Evolutionary conservation across 2,113 vertebrate genomes (phyloP), one percentile per base, ranked within the genome.

Genomic region (Geococcyx californianus): DNA sequence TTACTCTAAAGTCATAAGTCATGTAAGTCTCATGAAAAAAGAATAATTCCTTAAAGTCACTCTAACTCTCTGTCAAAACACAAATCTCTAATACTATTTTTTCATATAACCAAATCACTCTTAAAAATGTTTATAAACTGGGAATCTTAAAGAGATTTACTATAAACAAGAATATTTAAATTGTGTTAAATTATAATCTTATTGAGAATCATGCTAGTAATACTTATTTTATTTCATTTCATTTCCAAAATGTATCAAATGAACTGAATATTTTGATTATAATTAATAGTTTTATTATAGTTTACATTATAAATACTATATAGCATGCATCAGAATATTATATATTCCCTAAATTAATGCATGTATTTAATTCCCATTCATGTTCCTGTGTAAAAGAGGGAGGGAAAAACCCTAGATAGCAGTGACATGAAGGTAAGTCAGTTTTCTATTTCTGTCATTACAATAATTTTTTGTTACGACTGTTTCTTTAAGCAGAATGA

Each of bases 401-500:
- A 51, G 1, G 2, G 33, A 66, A n/a, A 25, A 1, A 0, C 4
- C 47, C 34, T 42, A 64, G 77, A 29, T 3, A 49, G 21, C 2
- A 38, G 14, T 38, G 16, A 28, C n/a, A 74, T 45, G 38, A 86
- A 66, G 26, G n/a, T 6, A 38, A 18, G 5, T 10, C 23, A 44
- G 28, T 36, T 67, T 66, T 42, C 11, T 31, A 12, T 56, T 83
- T 73, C 33, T 56, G 45, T 2, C 5, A 55, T 38, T 72, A 16
- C 3, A 55, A 31, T 13, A 51, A 25, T 7, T n/a, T 59, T 54
- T 38, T 52, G 7, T 47, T 54, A 52, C 1, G 2, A 0, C 2
- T 25, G 40, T 87, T 54, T 56, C 28, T 62, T 67, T 45, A 84
- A 68, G 7, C 29, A 42, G 55, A 79, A 84, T 29, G 8, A 52